Conservation (phyloP, 2,888 invertebrate genomes). For the Platypus cylindrus region DNA sequence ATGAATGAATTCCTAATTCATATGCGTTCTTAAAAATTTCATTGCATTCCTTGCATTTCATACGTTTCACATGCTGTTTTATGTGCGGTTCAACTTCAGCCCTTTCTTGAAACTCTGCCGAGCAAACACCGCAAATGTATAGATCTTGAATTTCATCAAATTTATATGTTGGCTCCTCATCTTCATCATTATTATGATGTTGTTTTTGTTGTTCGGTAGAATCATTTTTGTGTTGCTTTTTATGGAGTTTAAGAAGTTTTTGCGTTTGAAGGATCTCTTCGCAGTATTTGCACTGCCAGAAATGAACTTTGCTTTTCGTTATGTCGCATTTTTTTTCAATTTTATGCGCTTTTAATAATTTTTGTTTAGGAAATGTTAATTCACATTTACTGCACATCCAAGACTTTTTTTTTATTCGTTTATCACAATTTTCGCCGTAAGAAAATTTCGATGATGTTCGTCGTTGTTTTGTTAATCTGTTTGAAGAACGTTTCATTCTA, state of each 20-base stretch:
- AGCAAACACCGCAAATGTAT: slow-evolving; percentile 24
- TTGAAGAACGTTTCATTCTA: no score
- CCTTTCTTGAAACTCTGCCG: slow-evolving; percentile 21
- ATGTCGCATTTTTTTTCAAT: no score
- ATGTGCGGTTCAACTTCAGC: slow-evolving; percentile 15
- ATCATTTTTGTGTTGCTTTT: slow-evolving; percentile 6
- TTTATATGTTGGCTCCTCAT: slow-evolving; percentile 20
- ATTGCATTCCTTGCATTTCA: slow-evolving; percentile 8
- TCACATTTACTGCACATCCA: slow-evolving; percentile 11
- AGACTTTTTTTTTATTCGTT: no score
- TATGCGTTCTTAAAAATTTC: slow-evolving; percentile 6
- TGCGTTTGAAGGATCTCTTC: slow-evolving; percentile 5
- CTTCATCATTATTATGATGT: no score
- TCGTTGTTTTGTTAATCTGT: no score
- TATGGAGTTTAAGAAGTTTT: slow-evolving; percentile 9
- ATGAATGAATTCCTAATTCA: slow-evolving; percentile 13
- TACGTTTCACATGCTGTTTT: slow-evolving; percentile 5
- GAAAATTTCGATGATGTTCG: no score
- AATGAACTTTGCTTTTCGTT: no score
- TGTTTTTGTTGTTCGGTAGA: neutral
- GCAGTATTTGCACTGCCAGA: slow-evolving; percentile 12
- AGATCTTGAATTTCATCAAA: slow-evolving; percentile 23
- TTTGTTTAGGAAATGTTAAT: slow-evolving; percentile 6
- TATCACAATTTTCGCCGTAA: no score
- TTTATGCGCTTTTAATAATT: slow-evolving; percentile 8